Conservation (phyloP, 1,140 invertebrate species). For the Scaptomyza pallida region DNA sequence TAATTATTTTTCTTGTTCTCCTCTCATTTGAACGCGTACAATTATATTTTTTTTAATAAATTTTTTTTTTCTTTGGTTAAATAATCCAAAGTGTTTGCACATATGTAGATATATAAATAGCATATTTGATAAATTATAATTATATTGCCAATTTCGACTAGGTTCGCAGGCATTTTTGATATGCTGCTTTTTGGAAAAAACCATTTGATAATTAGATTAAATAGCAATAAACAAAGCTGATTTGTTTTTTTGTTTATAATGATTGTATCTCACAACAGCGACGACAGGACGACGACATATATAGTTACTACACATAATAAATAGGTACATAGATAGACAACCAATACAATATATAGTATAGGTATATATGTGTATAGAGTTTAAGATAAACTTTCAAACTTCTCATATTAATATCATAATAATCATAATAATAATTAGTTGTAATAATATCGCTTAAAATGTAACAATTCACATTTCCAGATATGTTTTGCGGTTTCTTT, state of each 20-base stretch:
- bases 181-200: slow-evolving; percentile 17
- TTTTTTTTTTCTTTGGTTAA: slow-evolving; percentile 26
- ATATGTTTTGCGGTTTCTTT: slow-evolving; percentile 61
- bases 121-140: slow-evolving; percentile 22
- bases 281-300: slow-evolving; percentile 71
- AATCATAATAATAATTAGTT: slow-evolving; percentile 35
- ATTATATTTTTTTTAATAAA: slow-evolving; percentile 5
- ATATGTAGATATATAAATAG: slow-evolving; percentile 8
- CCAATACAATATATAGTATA: slow-evolving; percentile 14
- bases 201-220: slow-evolving; percentile 17
- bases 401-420: slow-evolving; percentile 2
- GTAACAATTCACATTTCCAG: slow-evolving; percentile 65
- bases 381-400: slow-evolving; percentile 13
- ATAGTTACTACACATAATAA: slow-evolving; percentile 67
- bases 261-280: slow-evolving; percentile 84
- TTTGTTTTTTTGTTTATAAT: slow-evolving; percentile 48
- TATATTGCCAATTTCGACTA: slow-evolving; percentile 44
- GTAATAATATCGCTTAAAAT: slow-evolving; percentile 51
- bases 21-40: slow-evolving; percentile 43
- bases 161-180: slow-evolving; percentile 29
- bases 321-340: slow-evolving; percentile 47
- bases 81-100: slow-evolving; percentile 22
- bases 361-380: slow-evolving; percentile 7
- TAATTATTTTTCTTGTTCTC: slow-evolving; percentile 21
- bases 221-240: slow-evolving; percentile 37